phyloP scores from a whole-genome alignment of 1,140 invertebrate genomes.

The Melipona quadrifasciata region DNA sequence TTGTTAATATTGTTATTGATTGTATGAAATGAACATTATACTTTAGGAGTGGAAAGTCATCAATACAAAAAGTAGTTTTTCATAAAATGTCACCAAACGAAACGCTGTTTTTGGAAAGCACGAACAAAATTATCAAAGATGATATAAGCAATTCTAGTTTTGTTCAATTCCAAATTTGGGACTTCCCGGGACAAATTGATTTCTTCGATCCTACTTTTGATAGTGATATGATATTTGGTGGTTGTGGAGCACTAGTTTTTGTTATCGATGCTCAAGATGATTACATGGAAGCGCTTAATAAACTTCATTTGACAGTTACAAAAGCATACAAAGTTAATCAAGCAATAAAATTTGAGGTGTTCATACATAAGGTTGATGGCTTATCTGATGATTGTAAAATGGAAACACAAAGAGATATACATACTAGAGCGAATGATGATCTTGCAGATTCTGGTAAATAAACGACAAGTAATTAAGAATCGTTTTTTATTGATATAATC shows the following conservation, averaged over 20 bases:
- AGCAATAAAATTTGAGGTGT: constrained; percentile 98
- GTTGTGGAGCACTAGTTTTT: constrained; percentile 98
- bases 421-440: constrained; percentile 97
- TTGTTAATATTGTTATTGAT: background rate
- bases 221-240: constrained; percentile 96
- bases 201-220: constrained; percentile 98
- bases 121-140: constrained; percentile 99
- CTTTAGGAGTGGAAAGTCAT: constrained; percentile 98
- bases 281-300: constrained; percentile 96
- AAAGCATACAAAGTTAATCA: constrained; percentile 98
- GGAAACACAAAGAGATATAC: constrained; percentile 98
- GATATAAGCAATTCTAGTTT: constrained; percentile 98
- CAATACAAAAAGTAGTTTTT: constrained; percentile 99
- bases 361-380: constrained; percentile 99
- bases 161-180: constrained; percentile 99
- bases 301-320: constrained; percentile 95
- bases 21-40: background rate
- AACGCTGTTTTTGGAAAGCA: constrained; percentile 99
- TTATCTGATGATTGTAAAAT: constrained; percentile 99
- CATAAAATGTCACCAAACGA: constrained; percentile 99
- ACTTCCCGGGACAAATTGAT: constrained; percentile 99
- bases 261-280: constrained; percentile 99
- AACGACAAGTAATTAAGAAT: background rate
- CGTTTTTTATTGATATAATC: background rate
- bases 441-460: constrained; percentile 91